Base-by-base conservation (phyloP, 2,888 invertebrate species). In the Emmelina monodactyla region DNA sequence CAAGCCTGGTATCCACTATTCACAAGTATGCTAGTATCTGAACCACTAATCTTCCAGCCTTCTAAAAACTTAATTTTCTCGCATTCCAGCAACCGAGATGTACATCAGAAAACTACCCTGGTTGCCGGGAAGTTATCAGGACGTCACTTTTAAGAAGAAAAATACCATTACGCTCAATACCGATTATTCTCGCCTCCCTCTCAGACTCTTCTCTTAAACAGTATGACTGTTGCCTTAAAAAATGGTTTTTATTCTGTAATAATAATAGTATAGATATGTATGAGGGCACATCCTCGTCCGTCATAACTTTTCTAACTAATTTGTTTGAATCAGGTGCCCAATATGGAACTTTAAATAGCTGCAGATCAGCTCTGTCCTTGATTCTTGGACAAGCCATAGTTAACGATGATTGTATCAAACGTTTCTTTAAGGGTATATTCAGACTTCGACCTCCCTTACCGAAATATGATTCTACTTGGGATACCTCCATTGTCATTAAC, bases 391-490 rank as follows among this genome's bases (percentile, higher is more conserved):
- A 25, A 7, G 15, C 33, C 10, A 22, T 30, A 2, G 51, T 22
- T 2, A 19, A 32, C 10, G 28, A 41, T 34, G 16, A 22, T 14
- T 22, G 16, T 30, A 37, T 44, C 7, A 37, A 37, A 29, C 32
- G 40, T 14, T 44, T 44, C 16, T 16, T 41, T 14, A 38, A 35
- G 7, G 44, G 40, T 7, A 19, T 39, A 7, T 44, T 16, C 35
- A 38, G 28, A 22, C n/a, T 35, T 12, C 32, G 33, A 16, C 25
- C 38, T 4, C 22, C 35, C 5, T 2, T 9, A 7, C 40, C 41
- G 9, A 40, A 34, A 32, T 44, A 57, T 38, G 40, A 53, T 19
- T 15, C 14, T 6, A 33, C 33, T 1, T 58, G 58, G 55, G 46
- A 61, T 31, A 49, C 53, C 4, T 5, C 28, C 6, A 29, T 40